Evolutionary conservation across 2,113 vertebrate genomes (phyloP).

Genomic region (Carollia perspicillata): DNA sequence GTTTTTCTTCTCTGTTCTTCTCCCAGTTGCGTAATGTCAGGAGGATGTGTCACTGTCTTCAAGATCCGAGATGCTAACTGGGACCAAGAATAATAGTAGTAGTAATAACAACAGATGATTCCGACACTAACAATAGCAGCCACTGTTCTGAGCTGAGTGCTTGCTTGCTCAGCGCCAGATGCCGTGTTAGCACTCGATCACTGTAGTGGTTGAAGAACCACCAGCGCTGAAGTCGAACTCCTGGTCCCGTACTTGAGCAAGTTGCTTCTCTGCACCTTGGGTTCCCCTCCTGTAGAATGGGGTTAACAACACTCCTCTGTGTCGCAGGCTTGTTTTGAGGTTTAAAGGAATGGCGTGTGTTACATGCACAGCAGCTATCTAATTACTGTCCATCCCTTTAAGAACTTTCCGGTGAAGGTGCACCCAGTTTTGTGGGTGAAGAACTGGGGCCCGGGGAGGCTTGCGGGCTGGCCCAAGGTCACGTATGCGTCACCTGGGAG

Average conservation of each 20-base stretch:
- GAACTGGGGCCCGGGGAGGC: not conserved
- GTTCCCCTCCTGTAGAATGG: not conserved
- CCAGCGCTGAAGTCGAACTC: not conserved
- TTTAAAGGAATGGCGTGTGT: rapidly evolving
- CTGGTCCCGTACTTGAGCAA: not conserved
- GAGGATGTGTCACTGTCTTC: not conserved
- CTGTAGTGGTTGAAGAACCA: not conserved
- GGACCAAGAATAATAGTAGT: not conserved
- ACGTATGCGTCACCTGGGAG: rapidly evolving
- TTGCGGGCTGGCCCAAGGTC: not conserved
- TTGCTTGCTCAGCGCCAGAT: not conserved
- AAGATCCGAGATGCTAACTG: not conserved
- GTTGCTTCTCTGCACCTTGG: rapidly evolving
- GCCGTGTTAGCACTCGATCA: not conserved
- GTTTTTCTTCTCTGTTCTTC: not conserved
- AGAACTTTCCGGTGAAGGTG: not conserved
- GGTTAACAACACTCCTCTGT: not conserved
- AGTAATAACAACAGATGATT: not conserved
- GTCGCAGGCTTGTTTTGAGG: not conserved
- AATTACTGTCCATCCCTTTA: not conserved
- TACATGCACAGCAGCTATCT: not conserved
- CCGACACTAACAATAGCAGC: rapidly evolving
- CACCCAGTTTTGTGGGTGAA: not conserved
- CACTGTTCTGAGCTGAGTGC: rapidly evolving
- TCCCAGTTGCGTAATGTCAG: not conserved